Percentiles rank a stretch among this genome's conserved stretches.
Evolutionary conservation across 2,888 invertebrate genomes (phyloP).

Genomic region (Philereme transversata): DNA sequence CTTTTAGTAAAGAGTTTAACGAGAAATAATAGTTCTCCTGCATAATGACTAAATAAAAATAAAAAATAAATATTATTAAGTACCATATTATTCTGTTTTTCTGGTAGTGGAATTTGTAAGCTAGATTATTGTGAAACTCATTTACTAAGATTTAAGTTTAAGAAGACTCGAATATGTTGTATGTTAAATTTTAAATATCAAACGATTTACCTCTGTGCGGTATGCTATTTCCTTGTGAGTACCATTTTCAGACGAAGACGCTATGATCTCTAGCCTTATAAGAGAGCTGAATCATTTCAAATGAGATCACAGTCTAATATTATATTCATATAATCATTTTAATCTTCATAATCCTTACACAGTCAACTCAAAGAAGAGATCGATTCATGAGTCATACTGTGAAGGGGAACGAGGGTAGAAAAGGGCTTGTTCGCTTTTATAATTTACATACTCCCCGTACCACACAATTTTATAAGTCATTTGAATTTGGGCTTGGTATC

Average conservation of each 20-base stretch:
- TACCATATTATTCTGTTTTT: too few relatives aligned
- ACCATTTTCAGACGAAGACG: slow-evolving; percentile 35
- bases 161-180: too few relatives aligned
- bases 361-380: slow-evolving; percentile 24
- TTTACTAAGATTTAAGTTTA: too few relatives aligned
- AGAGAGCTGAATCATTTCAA: slow-evolving; percentile 60
- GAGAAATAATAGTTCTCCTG: too few relatives aligned
- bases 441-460: slow-evolving; percentile 16
- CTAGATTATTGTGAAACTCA: too few relatives aligned
- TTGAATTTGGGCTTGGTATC: background rate
- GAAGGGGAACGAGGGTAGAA: slow-evolving; percentile 9
- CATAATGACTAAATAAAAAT: too few relatives aligned
- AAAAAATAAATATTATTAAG: too few relatives aligned
- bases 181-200: too few relatives aligned
- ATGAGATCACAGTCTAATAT: slow-evolving; percentile 61
- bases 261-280: slow-evolving; percentile 49
- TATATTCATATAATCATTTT: slow-evolving; percentile 24
- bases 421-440: slow-evolving; percentile 10
- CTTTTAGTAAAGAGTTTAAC: too few relatives aligned
- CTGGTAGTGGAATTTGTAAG: too few relatives aligned
- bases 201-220: too few relatives aligned
- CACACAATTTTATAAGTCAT: slow-evolving; percentile 11
- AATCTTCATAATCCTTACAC: slow-evolving; percentile 24
- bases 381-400: slow-evolving; percentile 30
- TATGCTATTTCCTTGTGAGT: too few relatives aligned